A percentile compares a stretch with the other conserved stretches of the same genome.
These are phyloP conservation scores for Trogon melanurus DNA, from an alignment of 2,113 vertebrate genomes.

Conservation along the genomic window DNA sequence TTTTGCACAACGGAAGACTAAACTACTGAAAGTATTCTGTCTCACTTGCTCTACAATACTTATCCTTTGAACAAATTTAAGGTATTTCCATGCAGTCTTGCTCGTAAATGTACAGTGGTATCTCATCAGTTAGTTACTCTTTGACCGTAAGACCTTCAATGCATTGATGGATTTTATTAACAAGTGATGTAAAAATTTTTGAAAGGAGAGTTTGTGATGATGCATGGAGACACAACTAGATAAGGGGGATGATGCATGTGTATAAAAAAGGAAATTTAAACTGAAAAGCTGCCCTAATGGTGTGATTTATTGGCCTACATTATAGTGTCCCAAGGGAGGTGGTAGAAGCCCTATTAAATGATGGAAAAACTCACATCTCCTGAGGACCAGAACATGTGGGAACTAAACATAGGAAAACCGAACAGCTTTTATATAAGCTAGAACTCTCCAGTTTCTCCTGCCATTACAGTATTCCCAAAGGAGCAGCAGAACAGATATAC, in stretches of 20 bases:
- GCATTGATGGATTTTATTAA: background rate
- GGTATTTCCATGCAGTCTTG: background rate
- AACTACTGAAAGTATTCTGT: background rate
- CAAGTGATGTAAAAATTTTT: background rate
- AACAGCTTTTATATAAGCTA: slow-evolving; percentile 26
- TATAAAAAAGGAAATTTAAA: background rate
- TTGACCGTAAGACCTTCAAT: background rate
- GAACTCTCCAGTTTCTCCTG: background rate
- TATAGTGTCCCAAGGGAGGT: background rate
- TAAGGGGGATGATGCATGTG: background rate
- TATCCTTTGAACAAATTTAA: background rate
- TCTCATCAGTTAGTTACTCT: background rate
- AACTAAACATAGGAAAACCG: background rate
- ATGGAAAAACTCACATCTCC: slow-evolving; percentile 3
- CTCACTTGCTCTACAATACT: background rate
- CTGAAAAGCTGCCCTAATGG: background rate
- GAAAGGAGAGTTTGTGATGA: background rate
- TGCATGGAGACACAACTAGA: background rate
- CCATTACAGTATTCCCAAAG: background rate
- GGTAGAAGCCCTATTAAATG: background rate
- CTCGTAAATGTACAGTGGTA: background rate
- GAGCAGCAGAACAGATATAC: background rate
- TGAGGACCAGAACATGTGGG: background rate
- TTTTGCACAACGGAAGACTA: background rate
- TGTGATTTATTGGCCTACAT: slow-evolving; percentile 29